Evolutionary conservation across 2,113 vertebrate genomes (phyloP).

Genomic region (Dryoscopus gambensis): DNA sequence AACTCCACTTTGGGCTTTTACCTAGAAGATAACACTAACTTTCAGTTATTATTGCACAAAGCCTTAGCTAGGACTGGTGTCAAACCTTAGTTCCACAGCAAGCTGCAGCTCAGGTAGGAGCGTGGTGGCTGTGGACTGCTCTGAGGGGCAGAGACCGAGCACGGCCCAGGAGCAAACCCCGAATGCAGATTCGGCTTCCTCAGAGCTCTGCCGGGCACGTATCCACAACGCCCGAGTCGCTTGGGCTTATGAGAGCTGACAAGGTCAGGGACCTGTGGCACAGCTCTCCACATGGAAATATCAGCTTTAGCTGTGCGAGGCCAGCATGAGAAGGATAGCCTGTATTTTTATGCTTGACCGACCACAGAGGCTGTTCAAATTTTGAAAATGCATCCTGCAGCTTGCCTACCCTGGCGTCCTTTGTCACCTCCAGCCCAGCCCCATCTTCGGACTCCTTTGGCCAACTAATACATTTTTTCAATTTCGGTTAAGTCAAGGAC

Average conservation of each 20-base stretch:
- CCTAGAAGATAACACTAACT: neutral
- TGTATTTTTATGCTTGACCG: conserved; percentile 4
- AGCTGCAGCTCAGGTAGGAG: neutral
- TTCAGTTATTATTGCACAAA: neutral
- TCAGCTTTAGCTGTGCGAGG: neutral
- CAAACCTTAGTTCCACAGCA: neutral
- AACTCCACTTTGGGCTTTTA: neutral
- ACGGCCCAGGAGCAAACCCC: neutral
- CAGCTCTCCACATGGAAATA: neutral
- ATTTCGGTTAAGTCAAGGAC: neutral
- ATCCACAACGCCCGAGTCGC: neutral
- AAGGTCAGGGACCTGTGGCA: neutral
- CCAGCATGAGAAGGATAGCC: neutral
- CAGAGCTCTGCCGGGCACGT: neutral
- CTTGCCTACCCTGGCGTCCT: neutral
- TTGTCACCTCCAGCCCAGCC: neutral
- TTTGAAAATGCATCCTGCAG: neutral
- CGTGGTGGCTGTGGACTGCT: neutral
- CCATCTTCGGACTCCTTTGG: neutral
- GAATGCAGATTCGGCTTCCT: neutral
- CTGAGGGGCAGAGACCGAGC: neutral
- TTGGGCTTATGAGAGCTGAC: conserved; percentile 24
- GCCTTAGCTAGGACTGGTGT: too few species aligned
- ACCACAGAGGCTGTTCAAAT: neutral
- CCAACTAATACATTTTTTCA: neutral